Conservation (phyloP, 2,113 vertebrate species). For the Dasyprocta punctata region DNA sequence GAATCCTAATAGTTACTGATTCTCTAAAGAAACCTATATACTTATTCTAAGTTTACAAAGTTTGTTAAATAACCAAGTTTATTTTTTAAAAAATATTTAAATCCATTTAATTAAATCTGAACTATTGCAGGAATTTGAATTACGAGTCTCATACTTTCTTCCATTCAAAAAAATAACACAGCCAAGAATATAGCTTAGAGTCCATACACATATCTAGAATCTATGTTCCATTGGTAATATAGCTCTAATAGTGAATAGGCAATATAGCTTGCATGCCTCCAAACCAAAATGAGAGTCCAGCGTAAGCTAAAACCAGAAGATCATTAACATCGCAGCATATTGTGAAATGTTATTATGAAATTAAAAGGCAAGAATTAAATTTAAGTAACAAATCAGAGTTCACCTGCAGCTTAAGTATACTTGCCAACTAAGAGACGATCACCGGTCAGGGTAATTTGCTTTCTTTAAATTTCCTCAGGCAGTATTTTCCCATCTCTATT, state of each 20-base stretch:
- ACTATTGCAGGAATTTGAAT: not conserved
- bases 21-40: not conserved
- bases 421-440: not conserved
- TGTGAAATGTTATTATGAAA: not conserved
- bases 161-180: not conserved
- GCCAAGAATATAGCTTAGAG: not conserved
- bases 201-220: not conserved
- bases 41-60: not conserved
- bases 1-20: not conserved
- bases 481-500: not conserved
- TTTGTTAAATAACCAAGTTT: not conserved
- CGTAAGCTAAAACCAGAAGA: not conserved
- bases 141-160: not conserved
- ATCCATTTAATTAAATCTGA: slow-evolving; percentile 29
- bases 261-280: not conserved
- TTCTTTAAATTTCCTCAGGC: slow-evolving; percentile 1
- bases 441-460: not conserved
- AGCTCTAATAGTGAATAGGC: too few relatives aligned
- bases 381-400: slow-evolving; percentile 3
- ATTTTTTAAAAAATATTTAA: not conserved
- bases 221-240: too few relatives aligned
- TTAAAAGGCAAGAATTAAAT: not conserved
- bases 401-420: not conserved
- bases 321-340: not conserved
- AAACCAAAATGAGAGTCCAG: not conserved